These are phyloP conservation scores for Adelosebastes latens DNA, from an alignment of 2,797 vertebrate genomes.

Conservation along the genomic window DNA sequence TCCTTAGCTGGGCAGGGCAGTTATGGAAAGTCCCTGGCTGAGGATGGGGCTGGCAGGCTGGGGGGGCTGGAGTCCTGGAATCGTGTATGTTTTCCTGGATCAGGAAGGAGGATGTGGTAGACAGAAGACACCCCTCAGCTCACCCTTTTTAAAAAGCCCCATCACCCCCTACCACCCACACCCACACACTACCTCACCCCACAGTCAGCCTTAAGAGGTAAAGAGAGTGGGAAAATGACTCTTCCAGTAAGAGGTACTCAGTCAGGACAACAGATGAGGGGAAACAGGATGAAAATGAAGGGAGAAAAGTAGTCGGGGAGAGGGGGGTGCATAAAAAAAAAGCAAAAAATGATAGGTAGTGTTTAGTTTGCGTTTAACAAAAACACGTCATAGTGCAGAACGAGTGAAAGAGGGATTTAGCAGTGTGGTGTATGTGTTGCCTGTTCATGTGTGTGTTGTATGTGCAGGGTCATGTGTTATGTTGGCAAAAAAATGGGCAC, in stretches of 20 bases:
- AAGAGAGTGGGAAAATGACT: slow-evolving; percentile 64
- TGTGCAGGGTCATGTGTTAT: slow-evolving; percentile 39
- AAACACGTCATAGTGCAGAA: slow-evolving; percentile 2
- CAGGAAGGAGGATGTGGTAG: slow-evolving; percentile 81
- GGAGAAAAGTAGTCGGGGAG: not conserved
- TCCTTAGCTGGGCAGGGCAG: slow-evolving; percentile 72
- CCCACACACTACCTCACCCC: slow-evolving; percentile 61
- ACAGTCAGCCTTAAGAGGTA: slow-evolving; percentile 56
- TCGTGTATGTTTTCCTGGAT: slow-evolving; percentile 78
- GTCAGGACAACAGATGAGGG: slow-evolving; percentile 59
- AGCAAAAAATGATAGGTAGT: too few relatives aligned
- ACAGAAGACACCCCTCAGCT: slow-evolving; percentile 77
- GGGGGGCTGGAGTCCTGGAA: slow-evolving; percentile 75
- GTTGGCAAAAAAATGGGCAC: slow-evolving; percentile 52
- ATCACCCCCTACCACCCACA: slow-evolving; percentile 68
- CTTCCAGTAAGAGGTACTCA: slow-evolving; percentile 76
- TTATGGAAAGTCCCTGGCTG: slow-evolving; percentile 87
- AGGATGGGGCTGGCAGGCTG: slow-evolving; percentile 74
- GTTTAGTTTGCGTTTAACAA: slow-evolving; percentile 14
- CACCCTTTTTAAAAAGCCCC: slow-evolving; percentile 59
- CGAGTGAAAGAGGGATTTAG: not conserved
- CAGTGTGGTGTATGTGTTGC: not conserved
- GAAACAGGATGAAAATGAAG: slow-evolving; percentile 34
- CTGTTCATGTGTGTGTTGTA: slow-evolving; percentile 8
- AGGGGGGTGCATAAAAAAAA: not conserved